phyloP scores from a whole-genome alignment of 53 echinoderm and acorn worm species.

The Crossaster papposus region DNA sequence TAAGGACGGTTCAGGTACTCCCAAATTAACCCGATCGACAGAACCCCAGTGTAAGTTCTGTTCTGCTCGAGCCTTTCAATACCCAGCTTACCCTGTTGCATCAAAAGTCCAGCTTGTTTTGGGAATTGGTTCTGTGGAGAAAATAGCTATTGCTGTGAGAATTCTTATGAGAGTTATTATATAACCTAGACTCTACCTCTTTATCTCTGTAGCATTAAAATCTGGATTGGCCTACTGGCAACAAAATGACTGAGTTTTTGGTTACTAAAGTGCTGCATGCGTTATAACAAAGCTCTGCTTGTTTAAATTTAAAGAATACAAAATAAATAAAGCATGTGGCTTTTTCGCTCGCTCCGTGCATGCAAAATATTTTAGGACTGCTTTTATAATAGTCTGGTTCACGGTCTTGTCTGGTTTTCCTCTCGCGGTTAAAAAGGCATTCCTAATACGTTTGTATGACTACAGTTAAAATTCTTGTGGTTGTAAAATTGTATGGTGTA shows the following conservation, averaged over 20 bases:
- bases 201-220: neutral
- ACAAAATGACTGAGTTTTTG: constrained; percentile 18
- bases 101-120: neutral
- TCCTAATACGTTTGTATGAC: neutral
- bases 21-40: neutral
- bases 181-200: neutral
- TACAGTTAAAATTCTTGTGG: neutral
- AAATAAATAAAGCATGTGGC: constrained; percentile 26
- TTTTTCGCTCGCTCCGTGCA: constrained; percentile 42
- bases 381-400: constrained; percentile 11
- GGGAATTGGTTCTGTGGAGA: neutral
- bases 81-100: neutral
- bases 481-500: neutral
- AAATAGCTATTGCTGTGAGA: neutral
- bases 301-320: neutral
- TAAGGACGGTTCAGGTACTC: neutral
- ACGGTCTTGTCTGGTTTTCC: neutral
- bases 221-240: neutral
- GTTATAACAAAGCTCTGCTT: constrained; percentile 33
- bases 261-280: constrained; percentile 38
- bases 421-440: neutral
- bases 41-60: neutral
- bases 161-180: neutral
- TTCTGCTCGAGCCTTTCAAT: neutral
- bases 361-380: neutral